Evolutionary conservation across 64 coral and sea anemone genomes (phyloP), one percentile per base, ranked within the genome.

Genomic region (Montipora foliosa): DNA sequence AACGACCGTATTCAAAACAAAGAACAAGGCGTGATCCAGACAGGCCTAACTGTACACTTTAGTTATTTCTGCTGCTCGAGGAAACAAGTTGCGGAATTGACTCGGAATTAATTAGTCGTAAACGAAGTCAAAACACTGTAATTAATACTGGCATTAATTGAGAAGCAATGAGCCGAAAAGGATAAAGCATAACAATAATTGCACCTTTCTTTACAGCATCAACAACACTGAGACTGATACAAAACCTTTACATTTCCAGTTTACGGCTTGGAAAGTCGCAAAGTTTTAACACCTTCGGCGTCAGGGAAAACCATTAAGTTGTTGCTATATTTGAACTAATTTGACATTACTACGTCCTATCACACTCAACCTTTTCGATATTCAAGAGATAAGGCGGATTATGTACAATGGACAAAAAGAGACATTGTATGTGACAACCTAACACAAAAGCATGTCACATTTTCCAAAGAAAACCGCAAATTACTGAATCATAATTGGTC

Each of bases 111-210:
- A 72, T 86, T 66, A 72, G 45, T 70, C 21, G 17, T 44, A 86
- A 8, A 51, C 25, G 82, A 19, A 68, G 25, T 16, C 6, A 45
- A 70, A 51, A 50, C 48, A 69, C 3, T 66, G 51, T 86, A 71
- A 86, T 86, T 86, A 86, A 86, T 72, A 86, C 22, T 51, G 62
- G 13, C 82, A 86, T 6, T 84, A 67, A 84, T 67, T 84, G 16
- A 11, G 45, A 72, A 50, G 13, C 82, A 86, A 72, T 47, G 46
- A 86, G 44, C 16, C 82, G 66, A 47, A 20, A 86, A 47, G 17
- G 47, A 47, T 29, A 47, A 84, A 6, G 37, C 29, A 84, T 68
- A 84, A 37, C 61, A 57, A 57, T 37, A 37, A 72, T 86, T 86
- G 47, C 50, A 49, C 51, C 21, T 46, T 76, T 76, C 24, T 76